Evolutionary conservation across 2,888 invertebrate species (phyloP).

Genomic region (Pimpla rufipes): DNA sequence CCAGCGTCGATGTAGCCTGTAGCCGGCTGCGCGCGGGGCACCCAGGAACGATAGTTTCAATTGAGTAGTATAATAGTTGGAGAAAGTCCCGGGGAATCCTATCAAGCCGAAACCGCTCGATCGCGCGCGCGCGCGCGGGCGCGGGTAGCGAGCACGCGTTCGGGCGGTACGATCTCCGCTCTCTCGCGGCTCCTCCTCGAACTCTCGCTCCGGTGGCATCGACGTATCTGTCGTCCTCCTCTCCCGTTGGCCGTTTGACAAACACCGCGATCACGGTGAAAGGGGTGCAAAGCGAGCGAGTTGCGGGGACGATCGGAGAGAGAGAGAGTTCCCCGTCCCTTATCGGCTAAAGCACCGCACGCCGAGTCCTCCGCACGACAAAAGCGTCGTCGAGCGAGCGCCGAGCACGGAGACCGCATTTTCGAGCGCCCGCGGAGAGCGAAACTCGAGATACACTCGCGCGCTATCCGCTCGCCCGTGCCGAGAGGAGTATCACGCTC

Average conservation of each 20-base stretch:
- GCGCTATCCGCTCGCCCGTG: neutral
- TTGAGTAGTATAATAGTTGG: conserved; percentile 64
- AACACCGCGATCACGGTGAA: conserved; percentile 28
- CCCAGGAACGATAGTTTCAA: conserved; percentile 55
- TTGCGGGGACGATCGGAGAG: conserved; percentile 46
- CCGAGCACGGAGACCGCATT: conserved; percentile 53
- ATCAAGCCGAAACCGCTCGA: conserved; percentile 61
- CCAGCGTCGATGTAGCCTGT: conserved; percentile 15
- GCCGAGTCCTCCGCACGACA: conserved; percentile 32
- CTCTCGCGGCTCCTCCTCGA: conserved; percentile 45
- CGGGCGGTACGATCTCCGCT: conserved; percentile 58
- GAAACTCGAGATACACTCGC: conserved; percentile 35
- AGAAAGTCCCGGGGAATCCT: conserved; percentile 61
- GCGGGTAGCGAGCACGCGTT: conserved; percentile 55
- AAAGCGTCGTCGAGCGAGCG: conserved; percentile 31
- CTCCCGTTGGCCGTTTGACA: conserved; percentile 58
- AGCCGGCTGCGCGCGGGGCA: conserved; percentile 18
- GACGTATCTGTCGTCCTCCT: conserved; percentile 29
- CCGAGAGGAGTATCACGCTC: conserved; percentile 12
- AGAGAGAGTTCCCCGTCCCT: conserved; percentile 48
- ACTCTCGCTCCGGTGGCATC: conserved; percentile 34
- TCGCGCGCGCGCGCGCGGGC: conserved; percentile 19
- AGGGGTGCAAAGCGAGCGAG: conserved; percentile 26
- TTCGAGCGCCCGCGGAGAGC: conserved; percentile 53
- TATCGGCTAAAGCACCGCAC: conserved; percentile 35